Base-by-base conservation (phyloP, 2,888 invertebrate genomes). In the Caenorhabditis sulstoni region DNA sequence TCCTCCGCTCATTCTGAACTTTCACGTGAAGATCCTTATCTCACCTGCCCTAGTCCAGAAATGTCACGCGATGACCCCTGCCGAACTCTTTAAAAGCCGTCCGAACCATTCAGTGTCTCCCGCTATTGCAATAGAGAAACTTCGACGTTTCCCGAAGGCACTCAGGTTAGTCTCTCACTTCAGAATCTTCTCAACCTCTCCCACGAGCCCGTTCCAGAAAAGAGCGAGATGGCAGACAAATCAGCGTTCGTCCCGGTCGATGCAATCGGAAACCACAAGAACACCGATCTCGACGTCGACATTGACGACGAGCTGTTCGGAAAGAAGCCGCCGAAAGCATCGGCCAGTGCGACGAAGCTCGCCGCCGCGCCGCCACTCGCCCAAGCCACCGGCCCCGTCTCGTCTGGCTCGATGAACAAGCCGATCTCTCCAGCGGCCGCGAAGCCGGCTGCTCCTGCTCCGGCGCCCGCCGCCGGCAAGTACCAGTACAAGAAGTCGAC, bases 171-270 rank as follows among this genome's bases (percentile, higher is more conserved):
- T 29, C 29, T 29, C 29, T 7, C 29, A 7, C 29, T 29, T 29
- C 29, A 3, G 29, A 29, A 29, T 35, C 70, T 52, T 35, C 70
- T 52, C 3, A 58, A 18, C 52, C 23, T 29, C 7, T 7, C 4
- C 29, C 29, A 41, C 41, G 11, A 37, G 8, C 14, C n/a, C 1
- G 1, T 70, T 70, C 9, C 68, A 68, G 68, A 70, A 70, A 66
- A 76, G 70, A 49, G 44, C 61, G 44, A 64, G 52, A 81, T 78
- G 81, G 81, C 81, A 41, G 81, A 81, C 67, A 81, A 81, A 70
- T 78, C 78, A 49, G 81, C 81, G 18, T 81, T 81, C 45, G 78
- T 81, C 53, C 81, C 81, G 29, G 81, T 81, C 58, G 81, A 81
- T 57, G 81, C 78, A 16, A 78, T 78, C 58, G 78, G 77, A 47